Percentiles rank a stretch among this genome's conserved stretches.
phyloP scores from a whole-genome alignment of 2,113 vertebrate species.

The Heptranchias perlo region DNA sequence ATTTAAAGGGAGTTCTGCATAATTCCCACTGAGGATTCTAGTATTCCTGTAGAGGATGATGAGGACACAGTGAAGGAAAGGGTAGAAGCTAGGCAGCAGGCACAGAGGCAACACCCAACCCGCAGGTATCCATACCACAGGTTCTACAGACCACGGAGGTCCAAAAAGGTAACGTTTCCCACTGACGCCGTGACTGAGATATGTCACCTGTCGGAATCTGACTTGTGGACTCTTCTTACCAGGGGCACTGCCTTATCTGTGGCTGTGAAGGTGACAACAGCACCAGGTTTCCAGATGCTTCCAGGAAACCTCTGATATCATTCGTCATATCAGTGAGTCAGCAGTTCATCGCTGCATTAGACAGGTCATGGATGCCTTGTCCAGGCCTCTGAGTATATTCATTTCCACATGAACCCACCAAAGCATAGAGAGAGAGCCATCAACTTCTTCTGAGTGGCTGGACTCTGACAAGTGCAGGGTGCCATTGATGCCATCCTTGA shows the following conservation, averaged over 20 bases:
- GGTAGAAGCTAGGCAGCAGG: not conserved
- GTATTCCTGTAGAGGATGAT: not conserved
- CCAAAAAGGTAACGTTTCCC: not conserved
- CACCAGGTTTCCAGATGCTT: not conserved
- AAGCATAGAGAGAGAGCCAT: not conserved
- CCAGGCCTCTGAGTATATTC: not conserved
- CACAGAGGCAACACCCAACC: not conserved
- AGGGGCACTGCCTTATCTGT: not conserved
- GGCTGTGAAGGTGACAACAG: not conserved
- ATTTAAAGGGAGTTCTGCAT: not conserved
- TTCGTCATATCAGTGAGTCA: not conserved
- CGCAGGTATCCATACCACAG: not conserved
- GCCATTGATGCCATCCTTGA: not conserved
- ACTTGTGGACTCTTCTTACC: not conserved
- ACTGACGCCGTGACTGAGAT: not conserved
- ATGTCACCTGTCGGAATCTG: not conserved
- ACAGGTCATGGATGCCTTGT: not conserved
- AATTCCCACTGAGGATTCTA: not conserved
- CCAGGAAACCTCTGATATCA: not conserved
- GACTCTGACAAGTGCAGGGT: not conserved
- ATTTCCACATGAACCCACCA: not conserved
- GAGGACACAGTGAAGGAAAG: not conserved
- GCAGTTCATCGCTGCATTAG: not conserved
- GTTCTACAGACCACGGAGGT: not conserved
- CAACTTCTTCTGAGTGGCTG: not conserved